Evolutionary conservation across 2,888 invertebrate species (phyloP).

Genomic region (Uropetala carovei): DNA sequence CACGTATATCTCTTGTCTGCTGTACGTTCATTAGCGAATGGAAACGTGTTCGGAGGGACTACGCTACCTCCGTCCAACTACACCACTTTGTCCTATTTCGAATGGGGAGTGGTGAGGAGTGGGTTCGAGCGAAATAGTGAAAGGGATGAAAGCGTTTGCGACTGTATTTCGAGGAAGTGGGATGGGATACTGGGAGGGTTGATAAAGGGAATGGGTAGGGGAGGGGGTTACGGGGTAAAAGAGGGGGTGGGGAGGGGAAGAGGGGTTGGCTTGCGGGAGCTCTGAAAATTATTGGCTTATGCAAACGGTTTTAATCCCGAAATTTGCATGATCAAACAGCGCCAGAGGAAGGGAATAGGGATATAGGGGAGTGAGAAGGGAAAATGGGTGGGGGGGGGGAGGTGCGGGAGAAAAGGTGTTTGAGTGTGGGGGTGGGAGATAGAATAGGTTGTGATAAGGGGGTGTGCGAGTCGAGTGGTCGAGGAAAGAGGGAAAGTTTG

Average conservation of each 20-base stretch:
- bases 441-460: slow-evolving; percentile 7
- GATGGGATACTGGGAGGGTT: neutral
- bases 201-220: neutral
- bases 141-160: slow-evolving; percentile 26
- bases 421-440: neutral
- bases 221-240: neutral
- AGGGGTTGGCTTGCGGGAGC: slow-evolving; percentile 41
- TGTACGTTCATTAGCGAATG: neutral
- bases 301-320: slow-evolving; percentile 63
- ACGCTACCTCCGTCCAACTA: neutral
- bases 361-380: neutral
- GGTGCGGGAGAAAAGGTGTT: neutral
- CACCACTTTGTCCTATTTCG: neutral
- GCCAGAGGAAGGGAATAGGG: neutral
- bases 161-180: slow-evolving; percentile 15
- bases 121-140: slow-evolving; percentile 8
- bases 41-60: neutral
- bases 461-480: neutral
- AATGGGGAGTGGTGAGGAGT: neutral
- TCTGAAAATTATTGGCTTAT: slow-evolving; percentile 61
- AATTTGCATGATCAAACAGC: slow-evolving; percentile 64
- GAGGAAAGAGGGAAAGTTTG: neutral
- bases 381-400: neutral
- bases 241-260: neutral
- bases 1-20: too few species aligned